phyloP scores from a whole-genome alignment of 2,888 invertebrate species.

The Boloria euphrosyne region DNA sequence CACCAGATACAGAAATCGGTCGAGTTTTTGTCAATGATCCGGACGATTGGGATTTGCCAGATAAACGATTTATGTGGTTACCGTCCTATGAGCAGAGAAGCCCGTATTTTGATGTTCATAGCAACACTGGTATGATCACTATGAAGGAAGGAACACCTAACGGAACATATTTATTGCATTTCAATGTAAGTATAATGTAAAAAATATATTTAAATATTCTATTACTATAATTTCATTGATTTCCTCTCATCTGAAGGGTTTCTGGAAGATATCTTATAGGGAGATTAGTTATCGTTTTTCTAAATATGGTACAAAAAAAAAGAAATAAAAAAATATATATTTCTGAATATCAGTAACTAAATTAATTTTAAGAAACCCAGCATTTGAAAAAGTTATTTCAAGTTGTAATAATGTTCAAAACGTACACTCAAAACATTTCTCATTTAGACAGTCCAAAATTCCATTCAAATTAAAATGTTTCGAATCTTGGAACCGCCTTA shows the following conservation, averaged over 20 bases:
- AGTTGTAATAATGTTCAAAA: slow-evolving; percentile 8
- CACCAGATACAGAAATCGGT: slow-evolving; percentile 92
- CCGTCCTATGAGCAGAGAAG: slow-evolving; percentile 76
- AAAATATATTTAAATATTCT: no score
- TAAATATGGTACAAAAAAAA: no score
- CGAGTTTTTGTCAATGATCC: slow-evolving; percentile 95
- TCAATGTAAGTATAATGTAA: slow-evolving; percentile 78
- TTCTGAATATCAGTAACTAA: no score
- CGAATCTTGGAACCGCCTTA: slow-evolving; percentile 28
- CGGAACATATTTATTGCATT: slow-evolving; percentile 89
- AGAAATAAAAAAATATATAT: no score
- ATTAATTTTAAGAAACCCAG: no score
- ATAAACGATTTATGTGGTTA: slow-evolving; percentile 92
- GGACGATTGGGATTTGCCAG: slow-evolving; percentile 98
- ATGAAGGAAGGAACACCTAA: slow-evolving; percentile 89
- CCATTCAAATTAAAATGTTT: slow-evolving; percentile 23
- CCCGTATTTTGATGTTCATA: slow-evolving; percentile 88
- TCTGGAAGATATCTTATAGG: no score
- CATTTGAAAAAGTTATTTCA: no score
- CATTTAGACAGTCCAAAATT: slow-evolving; percentile 15
- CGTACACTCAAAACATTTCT: slow-evolving; percentile 3
- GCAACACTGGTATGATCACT: slow-evolving; percentile 92
- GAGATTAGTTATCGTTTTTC: no score
- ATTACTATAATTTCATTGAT: no score
- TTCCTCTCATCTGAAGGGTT: no score